Percentiles rank a stretch among this genome's conserved stretches.
Evolutionary conservation across 1,140 invertebrate species (phyloP).

Genomic region (Drosophila cardini): DNA sequence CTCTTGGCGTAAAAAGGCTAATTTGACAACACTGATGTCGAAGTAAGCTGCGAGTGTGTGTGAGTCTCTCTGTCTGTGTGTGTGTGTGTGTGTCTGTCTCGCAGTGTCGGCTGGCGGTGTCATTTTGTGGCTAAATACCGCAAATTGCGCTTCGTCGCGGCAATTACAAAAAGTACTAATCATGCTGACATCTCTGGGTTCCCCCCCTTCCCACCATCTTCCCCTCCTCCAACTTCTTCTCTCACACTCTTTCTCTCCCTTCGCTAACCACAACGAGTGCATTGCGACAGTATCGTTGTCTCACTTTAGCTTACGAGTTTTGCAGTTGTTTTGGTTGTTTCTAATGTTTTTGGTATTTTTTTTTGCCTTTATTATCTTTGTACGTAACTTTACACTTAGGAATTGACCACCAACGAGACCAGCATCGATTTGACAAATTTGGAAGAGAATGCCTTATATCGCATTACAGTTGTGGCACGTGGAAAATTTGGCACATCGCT

Average conservation of each 20-base stretch:
- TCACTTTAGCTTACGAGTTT: slow-evolving; percentile 9
- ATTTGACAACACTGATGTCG: too few relatives aligned
- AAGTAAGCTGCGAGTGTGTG: not conserved
- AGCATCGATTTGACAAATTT: slow-evolving; percentile 87
- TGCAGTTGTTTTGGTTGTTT: slow-evolving; percentile 33
- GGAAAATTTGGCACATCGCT: slow-evolving; percentile 91
- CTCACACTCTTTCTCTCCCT: too few relatives aligned
- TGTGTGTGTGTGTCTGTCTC: slow-evolving; percentile 7
- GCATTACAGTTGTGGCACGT: slow-evolving; percentile 90
- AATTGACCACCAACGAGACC: slow-evolving; percentile 88
- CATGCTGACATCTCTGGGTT: slow-evolving; percentile 58
- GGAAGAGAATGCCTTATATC: slow-evolving; percentile 88
- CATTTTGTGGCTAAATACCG: slow-evolving; percentile 76
- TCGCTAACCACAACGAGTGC: slow-evolving; percentile 1
- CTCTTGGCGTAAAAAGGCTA: too few relatives aligned
- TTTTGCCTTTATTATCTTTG: too few relatives aligned
- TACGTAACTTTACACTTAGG: slow-evolving; percentile 85
- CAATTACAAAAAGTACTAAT: slow-evolving; percentile 81
- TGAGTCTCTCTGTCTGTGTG: too few relatives aligned
- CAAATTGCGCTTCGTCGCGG: slow-evolving; percentile 75
- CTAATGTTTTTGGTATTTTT: slow-evolving; percentile 14
- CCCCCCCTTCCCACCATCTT: slow-evolving; percentile 4
- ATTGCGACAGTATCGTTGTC: slow-evolving; percentile 26
- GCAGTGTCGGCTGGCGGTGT: slow-evolving; percentile 46
- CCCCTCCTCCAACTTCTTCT: not conserved